These are phyloP conservation scores for Drosophila buzzatii DNA, from an alignment of 2,888 invertebrate species.

Conservation along the genomic window DNA sequence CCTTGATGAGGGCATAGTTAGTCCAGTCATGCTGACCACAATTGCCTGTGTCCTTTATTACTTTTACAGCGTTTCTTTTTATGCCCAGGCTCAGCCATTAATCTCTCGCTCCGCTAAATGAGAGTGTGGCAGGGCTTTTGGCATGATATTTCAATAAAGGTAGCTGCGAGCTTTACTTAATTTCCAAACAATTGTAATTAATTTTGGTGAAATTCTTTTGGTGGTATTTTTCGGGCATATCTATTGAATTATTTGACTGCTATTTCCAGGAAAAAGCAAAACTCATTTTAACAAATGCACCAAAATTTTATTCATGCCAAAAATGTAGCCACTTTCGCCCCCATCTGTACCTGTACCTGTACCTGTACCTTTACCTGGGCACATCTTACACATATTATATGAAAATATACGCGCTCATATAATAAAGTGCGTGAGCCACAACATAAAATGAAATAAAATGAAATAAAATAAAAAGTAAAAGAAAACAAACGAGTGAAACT, in stretches of 20 bases:
- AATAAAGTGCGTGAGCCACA: conserved; percentile 57
- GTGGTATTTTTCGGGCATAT: not conserved
- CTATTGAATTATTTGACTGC: conserved; percentile 1
- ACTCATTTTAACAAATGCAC: conserved; percentile 9
- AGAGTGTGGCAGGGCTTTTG: conserved; percentile 13
- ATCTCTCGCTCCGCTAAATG: conserved; percentile 32
- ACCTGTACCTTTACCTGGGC: not conserved
- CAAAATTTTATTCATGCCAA: conserved; percentile 3
- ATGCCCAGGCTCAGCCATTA: conserved; percentile 36
- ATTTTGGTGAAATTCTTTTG: conserved; percentile 7
- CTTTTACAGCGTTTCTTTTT: conserved; percentile 33
- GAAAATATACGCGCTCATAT: conserved; percentile 49
- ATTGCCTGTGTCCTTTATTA: conserved; percentile 44
- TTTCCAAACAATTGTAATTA: conserved; percentile 6
- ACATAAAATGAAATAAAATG: conserved; percentile 25
- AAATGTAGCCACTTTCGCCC: conserved; percentile 9
- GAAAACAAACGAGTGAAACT: conserved; percentile 48
- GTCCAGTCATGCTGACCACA: conserved; percentile 47
- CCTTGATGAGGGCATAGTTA: conserved; percentile 57
- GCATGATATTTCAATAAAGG: conserved; percentile 10
- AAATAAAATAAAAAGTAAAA: conserved; percentile 10
- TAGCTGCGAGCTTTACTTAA: conserved; percentile 4
- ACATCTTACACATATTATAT: conserved; percentile 48
- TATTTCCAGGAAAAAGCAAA: conserved; percentile 2
- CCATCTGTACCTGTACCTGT: not conserved